Conservation (phyloP, 1,140 invertebrate genomes). For the Drusus annulatus region DNA sequence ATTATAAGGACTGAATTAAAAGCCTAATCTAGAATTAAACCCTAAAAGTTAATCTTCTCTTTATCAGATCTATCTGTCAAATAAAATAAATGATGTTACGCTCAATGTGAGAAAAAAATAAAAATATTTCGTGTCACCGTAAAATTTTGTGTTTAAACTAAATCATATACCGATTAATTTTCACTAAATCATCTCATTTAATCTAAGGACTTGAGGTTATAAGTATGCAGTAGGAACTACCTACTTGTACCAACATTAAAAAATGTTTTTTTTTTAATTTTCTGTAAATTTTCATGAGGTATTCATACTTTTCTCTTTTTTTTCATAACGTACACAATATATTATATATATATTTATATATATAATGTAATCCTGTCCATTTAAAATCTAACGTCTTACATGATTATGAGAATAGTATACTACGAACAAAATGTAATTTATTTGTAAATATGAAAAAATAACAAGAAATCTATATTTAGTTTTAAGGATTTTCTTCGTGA, state of each 20-base stretch:
- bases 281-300: too few species aligned
- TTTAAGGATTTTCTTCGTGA: not conserved
- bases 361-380: not conserved
- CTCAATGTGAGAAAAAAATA: not conserved
- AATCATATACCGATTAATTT: not conserved
- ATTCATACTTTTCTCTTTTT: not conserved
- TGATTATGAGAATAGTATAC: not conserved
- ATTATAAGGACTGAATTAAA: constrained; percentile 6
- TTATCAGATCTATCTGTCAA: not conserved
- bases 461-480: not conserved
- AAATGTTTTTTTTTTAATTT: not conserved
- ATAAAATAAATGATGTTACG: not conserved
- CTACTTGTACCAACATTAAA: not conserved
- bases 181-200: not conserved
- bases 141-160: not conserved
- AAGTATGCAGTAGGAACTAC: not conserved
- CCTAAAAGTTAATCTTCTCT: not conserved
- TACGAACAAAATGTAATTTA: not conserved
- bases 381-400: not conserved
- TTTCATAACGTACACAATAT: not conserved
- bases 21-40: not conserved
- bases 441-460: not conserved
- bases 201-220: not conserved
- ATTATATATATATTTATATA: too few species aligned
- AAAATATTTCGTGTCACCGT: not conserved